Base-by-base conservation (phyloP, 2,113 vertebrate genomes). In the Channa argus region DNA sequence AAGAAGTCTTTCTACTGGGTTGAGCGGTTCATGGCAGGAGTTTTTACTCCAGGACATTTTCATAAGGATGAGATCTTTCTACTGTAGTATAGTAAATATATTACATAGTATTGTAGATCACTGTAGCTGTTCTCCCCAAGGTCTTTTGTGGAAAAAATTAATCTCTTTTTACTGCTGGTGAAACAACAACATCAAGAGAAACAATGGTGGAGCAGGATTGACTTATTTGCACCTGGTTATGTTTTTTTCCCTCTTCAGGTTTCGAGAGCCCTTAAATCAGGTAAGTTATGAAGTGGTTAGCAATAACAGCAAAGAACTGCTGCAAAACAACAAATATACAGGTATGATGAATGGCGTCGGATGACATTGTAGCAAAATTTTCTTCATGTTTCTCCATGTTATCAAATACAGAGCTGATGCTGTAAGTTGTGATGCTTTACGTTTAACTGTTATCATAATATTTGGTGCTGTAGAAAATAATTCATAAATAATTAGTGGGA, bases 261-360 rank as follows among this genome's bases (percentile, higher is more conserved):
- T 65, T 52, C 2, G 0, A 77, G 51, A 81, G 56, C 55, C 56
- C 64, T 74, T 41, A 8, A 41, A 11, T 38, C 34, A 60, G 8
- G 8, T 52, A 45, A 43, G 15, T 15, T 56, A 14, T 49, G 54
- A 65, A 53, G 56, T 51, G 34, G 33, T 46, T 11, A 9, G 44
- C 39, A 58, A 13, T 8, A 44, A 49, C 47, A 69, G 68, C 49
- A 69, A 80, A 80, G 51, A 54, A 43, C 36, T 9, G 2, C 11
- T 4, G 44, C 33, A 62, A 58, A 61, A 53, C 58, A 73, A 72
- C 41, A 67, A 53, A 54, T 12, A 38, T 41, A 24, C 24, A 59
- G 33, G 38, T 33, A 15, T 33, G 45, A 61, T 45, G 14, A 39
- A 53, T 12, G 15, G 34, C 43, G 12, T 65, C 34, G 44, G 6